Conservation (phyloP, 2,797 vertebrate species). For the Falco biarmicus region DNA sequence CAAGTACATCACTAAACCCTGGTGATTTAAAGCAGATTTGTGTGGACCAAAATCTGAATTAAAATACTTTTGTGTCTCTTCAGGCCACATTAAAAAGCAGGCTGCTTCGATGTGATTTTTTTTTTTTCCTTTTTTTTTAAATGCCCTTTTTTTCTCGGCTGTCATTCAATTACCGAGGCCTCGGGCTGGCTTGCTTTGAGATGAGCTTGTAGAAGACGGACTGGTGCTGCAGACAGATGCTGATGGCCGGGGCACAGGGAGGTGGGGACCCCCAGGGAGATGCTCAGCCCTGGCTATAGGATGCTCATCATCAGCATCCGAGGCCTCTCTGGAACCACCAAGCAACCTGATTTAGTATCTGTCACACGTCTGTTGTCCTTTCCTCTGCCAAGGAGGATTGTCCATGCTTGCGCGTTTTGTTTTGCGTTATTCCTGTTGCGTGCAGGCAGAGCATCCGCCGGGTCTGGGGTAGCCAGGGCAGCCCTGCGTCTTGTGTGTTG, state of each 20-base stretch:
- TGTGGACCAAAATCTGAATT: background rate
- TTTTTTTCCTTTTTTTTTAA: background rate
- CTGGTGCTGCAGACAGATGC: background rate
- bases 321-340: background rate
- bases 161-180: background rate
- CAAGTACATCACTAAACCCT: background rate
- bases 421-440: background rate
- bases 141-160: background rate
- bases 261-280: background rate
- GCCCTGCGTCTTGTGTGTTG: fast-evolving
- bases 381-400: background rate
- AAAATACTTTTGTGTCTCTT: background rate
- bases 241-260: fast-evolving
- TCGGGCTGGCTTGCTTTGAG: background rate
- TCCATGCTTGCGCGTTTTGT: background rate
- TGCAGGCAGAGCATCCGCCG: background rate
- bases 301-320: background rate
- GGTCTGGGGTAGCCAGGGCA: too few species aligned
- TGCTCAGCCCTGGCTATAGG: background rate
- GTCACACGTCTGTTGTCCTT: background rate
- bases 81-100: background rate
- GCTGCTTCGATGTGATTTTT: background rate
- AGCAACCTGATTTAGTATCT: too few species aligned
- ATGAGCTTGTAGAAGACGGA: background rate
- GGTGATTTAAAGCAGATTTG: background rate